Percentiles rank a stretch among this genome's conserved stretches.
Evolutionary conservation across 2,888 invertebrate genomes (phyloP).

Genomic region (Cistogaster globosa): DNA sequence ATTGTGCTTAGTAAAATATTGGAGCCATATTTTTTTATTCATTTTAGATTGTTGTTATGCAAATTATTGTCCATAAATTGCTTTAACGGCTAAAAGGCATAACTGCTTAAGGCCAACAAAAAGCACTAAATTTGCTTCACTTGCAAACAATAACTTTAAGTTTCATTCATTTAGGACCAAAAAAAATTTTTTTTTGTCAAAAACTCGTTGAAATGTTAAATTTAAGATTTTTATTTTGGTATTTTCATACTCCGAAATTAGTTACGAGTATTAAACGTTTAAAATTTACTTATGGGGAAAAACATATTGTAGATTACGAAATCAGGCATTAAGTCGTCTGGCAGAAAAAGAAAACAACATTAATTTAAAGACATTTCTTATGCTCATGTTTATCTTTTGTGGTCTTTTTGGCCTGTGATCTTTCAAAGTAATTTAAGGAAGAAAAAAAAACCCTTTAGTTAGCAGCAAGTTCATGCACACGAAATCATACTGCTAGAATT

Average conservation of each 20-base stretch:
- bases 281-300: constrained; percentile 43
- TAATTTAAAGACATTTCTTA: constrained; percentile 20
- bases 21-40: no score
- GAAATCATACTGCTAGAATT: background rate
- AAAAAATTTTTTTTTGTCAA: constrained; percentile 11
- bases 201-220: constrained; percentile 22
- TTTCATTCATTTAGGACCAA: constrained; percentile 26
- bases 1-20: no score
- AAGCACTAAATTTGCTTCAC: constrained; percentile 23
- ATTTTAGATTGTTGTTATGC: no score
- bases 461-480: background rate
- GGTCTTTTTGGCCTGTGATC: background rate
- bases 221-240: background rate
- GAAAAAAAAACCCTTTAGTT: background rate
- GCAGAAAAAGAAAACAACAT: background rate
- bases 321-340: constrained; percentile 1
- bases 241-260: constrained; percentile 16
- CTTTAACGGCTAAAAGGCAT: no score
- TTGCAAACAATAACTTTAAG: constrained; percentile 29
- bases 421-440: background rate
- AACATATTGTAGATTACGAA: constrained; percentile 16
- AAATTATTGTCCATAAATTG: no score
- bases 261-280: constrained; percentile 35
- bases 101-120: background rate
- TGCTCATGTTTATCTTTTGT: constrained; percentile 16